Conservation (phyloP, 2,888 invertebrate species). For the Drosophila histrio region DNA sequence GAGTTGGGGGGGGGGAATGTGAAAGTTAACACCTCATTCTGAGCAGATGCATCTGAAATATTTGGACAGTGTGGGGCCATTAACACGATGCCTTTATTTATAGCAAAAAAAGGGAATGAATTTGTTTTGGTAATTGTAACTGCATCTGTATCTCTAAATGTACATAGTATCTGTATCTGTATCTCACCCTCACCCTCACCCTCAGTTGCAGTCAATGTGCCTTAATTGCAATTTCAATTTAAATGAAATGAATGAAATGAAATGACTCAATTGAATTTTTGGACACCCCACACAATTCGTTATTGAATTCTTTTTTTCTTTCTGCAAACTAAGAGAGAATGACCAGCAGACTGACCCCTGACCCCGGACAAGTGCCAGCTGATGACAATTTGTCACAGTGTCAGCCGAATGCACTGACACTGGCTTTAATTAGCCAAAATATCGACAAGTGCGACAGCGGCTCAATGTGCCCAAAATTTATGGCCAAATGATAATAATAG, state of each 20-base stretch:
- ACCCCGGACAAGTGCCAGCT: slow-evolving; percentile 68
- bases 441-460: slow-evolving; percentile 38
- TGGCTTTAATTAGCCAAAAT: slow-evolving; percentile 55
- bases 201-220: slow-evolving; percentile 25
- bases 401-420: too few species aligned
- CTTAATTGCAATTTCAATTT: slow-evolving; percentile 46
- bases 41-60: slow-evolving; percentile 42
- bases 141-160: background rate
- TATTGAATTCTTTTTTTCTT: slow-evolving; percentile 61
- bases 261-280: slow-evolving; percentile 70
- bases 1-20: slow-evolving; percentile 43
- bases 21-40: slow-evolving; percentile 70
- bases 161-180: slow-evolving; percentile 3
- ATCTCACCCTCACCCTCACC: slow-evolving; percentile 6
- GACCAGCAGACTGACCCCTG: slow-evolving; percentile 53
- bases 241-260: slow-evolving; percentile 65
- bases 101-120: slow-evolving; percentile 29
- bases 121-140: slow-evolving; percentile 20
- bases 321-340: background rate
- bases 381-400: slow-evolving; percentile 74
- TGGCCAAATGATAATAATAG: slow-evolving; percentile 59
- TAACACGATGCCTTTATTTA: slow-evolving; percentile 48
- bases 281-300: slow-evolving; percentile 45
- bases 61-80: slow-evolving; percentile 35
- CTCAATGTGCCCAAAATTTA: slow-evolving; percentile 60